A percentile compares a stretch with the other conserved stretches of the same genome.
These are phyloP conservation scores for Heliconius nattereri DNA, from an alignment of 1,140 invertebrate species.

Conservation along the genomic window DNA sequence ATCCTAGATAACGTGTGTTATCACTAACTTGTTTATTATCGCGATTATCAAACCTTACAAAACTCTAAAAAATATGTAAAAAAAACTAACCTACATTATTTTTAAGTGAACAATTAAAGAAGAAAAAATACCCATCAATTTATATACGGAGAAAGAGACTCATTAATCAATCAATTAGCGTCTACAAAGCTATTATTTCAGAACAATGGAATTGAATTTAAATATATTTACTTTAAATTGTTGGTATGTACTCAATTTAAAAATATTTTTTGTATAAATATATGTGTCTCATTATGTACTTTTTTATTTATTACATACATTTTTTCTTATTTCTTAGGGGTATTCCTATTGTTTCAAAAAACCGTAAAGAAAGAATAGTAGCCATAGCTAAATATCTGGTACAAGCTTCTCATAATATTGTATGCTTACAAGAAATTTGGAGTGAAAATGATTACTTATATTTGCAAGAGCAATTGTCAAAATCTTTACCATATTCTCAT, in stretches of 20 bases:
- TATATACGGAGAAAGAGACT: not conserved
- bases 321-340: constrained; percentile 83
- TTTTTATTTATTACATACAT: constrained; percentile 13
- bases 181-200: not conserved
- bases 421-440: constrained; percentile 97
- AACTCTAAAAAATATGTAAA: not conserved
- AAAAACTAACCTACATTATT: not conserved
- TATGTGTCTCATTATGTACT: not conserved
- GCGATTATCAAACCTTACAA: not conserved
- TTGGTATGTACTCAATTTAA: constrained; percentile 56
- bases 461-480: constrained; percentile 84
- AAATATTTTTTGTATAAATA: not conserved
- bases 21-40: constrained; percentile 5
- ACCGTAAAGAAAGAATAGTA: constrained; percentile 87
- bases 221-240: constrained; percentile 75
- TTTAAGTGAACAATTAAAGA: not conserved
- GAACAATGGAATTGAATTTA: constrained; percentile 49
- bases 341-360: constrained; percentile 89
- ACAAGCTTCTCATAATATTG: constrained; percentile 89
- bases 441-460: constrained; percentile 88
- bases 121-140: not conserved
- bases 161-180: not conserved
- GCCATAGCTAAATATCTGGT: constrained; percentile 90
- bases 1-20: not conserved
- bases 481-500: constrained; percentile 90